Percentiles rank a stretch among this genome's conserved stretches.
These are phyloP conservation scores for Hipposideros larvatus DNA, from an alignment of 2,797 vertebrate species.

Conservation along the genomic window DNA sequence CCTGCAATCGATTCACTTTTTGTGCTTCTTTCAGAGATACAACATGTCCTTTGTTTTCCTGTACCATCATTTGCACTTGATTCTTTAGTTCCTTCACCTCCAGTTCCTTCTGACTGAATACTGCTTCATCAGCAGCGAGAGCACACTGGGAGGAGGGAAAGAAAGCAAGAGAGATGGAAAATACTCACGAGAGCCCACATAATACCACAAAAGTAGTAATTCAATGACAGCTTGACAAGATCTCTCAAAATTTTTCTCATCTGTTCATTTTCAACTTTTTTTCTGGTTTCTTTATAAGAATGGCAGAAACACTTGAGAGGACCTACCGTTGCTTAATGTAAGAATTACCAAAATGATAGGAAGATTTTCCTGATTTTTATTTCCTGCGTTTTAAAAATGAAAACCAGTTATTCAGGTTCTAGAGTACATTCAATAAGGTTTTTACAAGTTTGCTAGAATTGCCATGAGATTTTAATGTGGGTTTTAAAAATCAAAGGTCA, in stretches of 20 bases:
- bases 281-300: conserved; percentile 28
- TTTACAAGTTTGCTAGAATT: conserved; percentile 59
- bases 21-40: conserved; percentile 89
- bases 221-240: neutral
- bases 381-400: conserved; percentile 21
- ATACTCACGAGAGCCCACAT: neutral
- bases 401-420: conserved; percentile 36
- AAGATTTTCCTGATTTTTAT: conserved; percentile 10
- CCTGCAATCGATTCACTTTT: conserved; percentile 90
- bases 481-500: conserved; percentile 60
- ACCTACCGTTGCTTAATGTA: neutral
- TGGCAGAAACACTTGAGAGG: neutral
- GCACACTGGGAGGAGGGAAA: conserved; percentile 87
- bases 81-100: conserved; percentile 89
- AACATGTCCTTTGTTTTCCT: conserved; percentile 87
- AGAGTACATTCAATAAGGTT: neutral
- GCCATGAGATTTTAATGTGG: conserved; percentile 12
- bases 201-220: neutral
- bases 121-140: conserved; percentile 87
- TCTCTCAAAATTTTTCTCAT: neutral
- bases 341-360: neutral
- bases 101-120: conserved; percentile 89
- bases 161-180: neutral
- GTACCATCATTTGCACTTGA: conserved; percentile 87
- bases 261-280: neutral